Evolutionary conservation across 2,113 vertebrate species (phyloP).

Genomic region (Potamarius usumacintae): DNA sequence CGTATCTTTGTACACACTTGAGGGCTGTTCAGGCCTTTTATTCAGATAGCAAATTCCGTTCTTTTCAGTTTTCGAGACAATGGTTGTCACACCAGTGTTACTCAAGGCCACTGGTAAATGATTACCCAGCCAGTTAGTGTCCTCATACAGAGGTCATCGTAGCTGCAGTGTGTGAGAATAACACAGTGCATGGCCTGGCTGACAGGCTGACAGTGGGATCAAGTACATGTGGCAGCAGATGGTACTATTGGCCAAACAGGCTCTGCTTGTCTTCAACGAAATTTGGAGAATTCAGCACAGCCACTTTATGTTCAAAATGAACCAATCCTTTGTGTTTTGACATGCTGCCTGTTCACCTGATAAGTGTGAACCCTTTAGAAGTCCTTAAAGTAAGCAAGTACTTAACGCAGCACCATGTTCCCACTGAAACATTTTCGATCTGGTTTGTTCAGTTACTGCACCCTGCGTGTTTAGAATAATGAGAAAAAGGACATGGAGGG

Average conservation of each 20-base stretch:
- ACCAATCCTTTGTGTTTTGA: conserved; percentile 15
- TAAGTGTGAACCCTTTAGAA: conserved; percentile 14
- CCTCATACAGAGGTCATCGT: conserved; percentile 65
- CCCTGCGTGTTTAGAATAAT: background rate
- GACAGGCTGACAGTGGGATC: conserved; percentile 20
- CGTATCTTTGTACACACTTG: conserved; percentile 8
- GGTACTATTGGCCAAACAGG: conserved; percentile 5
- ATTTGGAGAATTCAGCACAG: conserved; percentile 11
- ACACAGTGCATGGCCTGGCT: conserved; percentile 29
- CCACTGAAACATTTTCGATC: background rate
- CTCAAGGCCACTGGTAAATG: conserved; percentile 70
- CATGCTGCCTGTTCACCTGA: conserved; percentile 36
- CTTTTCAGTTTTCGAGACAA: conserved; percentile 48
- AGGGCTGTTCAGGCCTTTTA: conserved; percentile 28
- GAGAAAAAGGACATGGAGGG: background rate
- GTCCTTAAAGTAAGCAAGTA: conserved; percentile 1
- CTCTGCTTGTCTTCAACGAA: conserved; percentile 1
- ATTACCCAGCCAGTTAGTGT: conserved; percentile 68
- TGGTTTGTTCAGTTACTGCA: background rate
- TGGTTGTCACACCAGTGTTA: conserved; percentile 60
- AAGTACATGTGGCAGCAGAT: conserved; percentile 30
- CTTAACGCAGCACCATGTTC: background rate
- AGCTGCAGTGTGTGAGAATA: conserved; percentile 11
- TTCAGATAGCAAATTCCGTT: conserved; percentile 35
- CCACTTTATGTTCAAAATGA: background rate